These are phyloP conservation scores for Lithobates sylvaticus DNA, from an alignment of 2,797 vertebrate species.

Conservation along the genomic window DNA sequence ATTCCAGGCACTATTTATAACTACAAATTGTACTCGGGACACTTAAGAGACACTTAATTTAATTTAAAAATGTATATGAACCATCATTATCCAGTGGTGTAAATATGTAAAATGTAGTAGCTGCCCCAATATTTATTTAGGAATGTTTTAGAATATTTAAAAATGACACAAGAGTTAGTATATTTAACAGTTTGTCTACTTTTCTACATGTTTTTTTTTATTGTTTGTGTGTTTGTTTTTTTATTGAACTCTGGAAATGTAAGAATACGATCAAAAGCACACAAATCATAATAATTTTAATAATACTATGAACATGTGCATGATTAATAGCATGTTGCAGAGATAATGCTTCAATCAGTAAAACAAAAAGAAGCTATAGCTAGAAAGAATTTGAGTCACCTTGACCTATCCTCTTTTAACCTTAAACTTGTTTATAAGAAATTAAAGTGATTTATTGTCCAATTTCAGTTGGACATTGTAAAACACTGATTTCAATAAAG, in stretches of 20 bases:
- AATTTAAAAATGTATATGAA: no score
- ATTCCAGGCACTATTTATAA: no score
- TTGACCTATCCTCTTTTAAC: slow-evolving; percentile 51
- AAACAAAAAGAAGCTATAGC: slow-evolving; percentile 10
- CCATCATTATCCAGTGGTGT: no score
- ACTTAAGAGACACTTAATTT: no score
- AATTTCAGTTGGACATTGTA: slow-evolving; percentile 54
- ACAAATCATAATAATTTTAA: background rate
- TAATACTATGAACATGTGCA: background rate
- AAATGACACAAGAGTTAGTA: no score
- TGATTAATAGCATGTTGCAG: background rate
- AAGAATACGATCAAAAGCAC: background rate
- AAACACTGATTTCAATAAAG: slow-evolving; percentile 42
- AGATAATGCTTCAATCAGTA: background rate
- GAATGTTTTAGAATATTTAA: no score
- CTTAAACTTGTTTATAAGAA: slow-evolving; percentile 37
- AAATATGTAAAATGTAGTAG: no score
- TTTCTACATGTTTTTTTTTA: background rate
- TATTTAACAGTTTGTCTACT: background rate
- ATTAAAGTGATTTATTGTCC: slow-evolving; percentile 58
- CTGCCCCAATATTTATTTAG: no score
- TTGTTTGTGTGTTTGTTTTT: no score
- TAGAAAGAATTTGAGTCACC: slow-evolving; percentile 26
- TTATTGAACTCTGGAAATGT: background rate
- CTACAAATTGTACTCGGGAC: no score